These are phyloP conservation scores for Eupithecia exiguata DNA, from an alignment of 2,888 invertebrate genomes.

Conservation along the genomic window DNA sequence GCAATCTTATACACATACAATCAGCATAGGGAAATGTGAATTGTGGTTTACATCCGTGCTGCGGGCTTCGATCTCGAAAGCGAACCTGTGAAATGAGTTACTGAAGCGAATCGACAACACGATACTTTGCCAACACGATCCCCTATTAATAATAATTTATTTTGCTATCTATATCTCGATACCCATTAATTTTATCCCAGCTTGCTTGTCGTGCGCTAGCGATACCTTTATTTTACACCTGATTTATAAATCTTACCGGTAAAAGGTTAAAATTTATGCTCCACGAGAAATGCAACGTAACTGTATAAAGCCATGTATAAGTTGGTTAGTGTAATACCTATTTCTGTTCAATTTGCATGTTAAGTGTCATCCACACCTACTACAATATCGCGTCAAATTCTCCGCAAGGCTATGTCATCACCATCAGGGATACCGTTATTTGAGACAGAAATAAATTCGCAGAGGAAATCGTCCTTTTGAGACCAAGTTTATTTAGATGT, in stretches of 20 bases:
- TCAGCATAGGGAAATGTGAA: conserved; percentile 64
- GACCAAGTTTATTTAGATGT: conserved; percentile 51
- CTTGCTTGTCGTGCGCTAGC: conserved; percentile 38
- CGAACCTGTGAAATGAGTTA: conserved; percentile 80
- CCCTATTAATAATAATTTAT: conserved; percentile 56
- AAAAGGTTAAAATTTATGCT: conserved; percentile 33
- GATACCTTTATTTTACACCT: conserved; percentile 42
- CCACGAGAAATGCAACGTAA: conserved; percentile 21
- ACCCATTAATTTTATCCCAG: conserved; percentile 44
- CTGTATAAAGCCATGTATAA: background rate
- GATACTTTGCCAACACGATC: conserved; percentile 69
- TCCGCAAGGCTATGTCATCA: conserved; percentile 62
- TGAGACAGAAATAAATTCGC: conserved; percentile 49
- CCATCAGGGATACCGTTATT: conserved; percentile 67
- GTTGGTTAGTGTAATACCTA: too few species aligned
- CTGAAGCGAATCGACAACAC: conserved; percentile 73
- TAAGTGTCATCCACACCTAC: conserved; percentile 55
- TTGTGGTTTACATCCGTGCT: conserved; percentile 73
- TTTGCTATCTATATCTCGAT: conserved; percentile 43
- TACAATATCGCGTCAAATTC: conserved; percentile 62
- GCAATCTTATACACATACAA: conserved; percentile 49
- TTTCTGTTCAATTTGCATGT: conserved; percentile 29
- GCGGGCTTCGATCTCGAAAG: conserved; percentile 73
- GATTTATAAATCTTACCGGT: conserved; percentile 37
- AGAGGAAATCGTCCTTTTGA: conserved; percentile 62